Conservation (phyloP, 2,888 invertebrate species). For the Leucozona laternaria region DNA sequence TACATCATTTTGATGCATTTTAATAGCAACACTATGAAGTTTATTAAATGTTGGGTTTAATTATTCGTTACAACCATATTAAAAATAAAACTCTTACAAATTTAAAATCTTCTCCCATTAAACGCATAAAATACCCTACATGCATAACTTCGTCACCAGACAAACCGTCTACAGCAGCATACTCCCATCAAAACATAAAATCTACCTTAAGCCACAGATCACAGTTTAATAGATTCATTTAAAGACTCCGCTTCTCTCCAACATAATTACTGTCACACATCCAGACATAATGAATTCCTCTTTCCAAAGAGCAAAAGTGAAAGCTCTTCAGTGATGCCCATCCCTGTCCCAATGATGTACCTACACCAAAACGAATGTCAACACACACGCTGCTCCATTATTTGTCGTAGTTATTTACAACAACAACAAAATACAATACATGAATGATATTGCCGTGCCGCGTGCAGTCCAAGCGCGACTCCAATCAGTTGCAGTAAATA, state of each 20-base stretch:
- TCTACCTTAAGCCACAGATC: constrained; percentile 34
- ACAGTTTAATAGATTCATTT: constrained; percentile 51
- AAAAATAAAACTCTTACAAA: neutral
- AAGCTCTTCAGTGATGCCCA: constrained; percentile 57
- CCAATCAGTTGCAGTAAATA: constrained; percentile 66
- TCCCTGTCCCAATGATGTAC: constrained; percentile 41
- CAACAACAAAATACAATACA: constrained; percentile 14
- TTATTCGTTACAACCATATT: neutral
- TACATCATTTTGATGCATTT: neutral
- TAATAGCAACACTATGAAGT: neutral
- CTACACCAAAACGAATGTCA: constrained; percentile 57
- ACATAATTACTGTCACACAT: constrained; percentile 58
- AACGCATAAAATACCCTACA: neutral
- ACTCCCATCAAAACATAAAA: neutral
- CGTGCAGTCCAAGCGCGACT: constrained; percentile 62
- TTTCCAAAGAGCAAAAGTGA: constrained; percentile 60
- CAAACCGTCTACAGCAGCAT: constrained; percentile 16
- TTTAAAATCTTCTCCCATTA: neutral
- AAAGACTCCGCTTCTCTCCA: constrained; percentile 36
- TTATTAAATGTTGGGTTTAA: neutral
- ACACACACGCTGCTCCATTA: constrained; percentile 48
- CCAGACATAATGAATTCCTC: constrained; percentile 63
- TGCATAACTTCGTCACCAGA: constrained; percentile 20
- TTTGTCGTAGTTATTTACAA: constrained; percentile 2
- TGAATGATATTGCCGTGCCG: constrained; percentile 20